These are phyloP conservation scores for Alviniconcha marisindica DNA, from an alignment of 1,140 invertebrate species.

Conservation along the genomic window DNA sequence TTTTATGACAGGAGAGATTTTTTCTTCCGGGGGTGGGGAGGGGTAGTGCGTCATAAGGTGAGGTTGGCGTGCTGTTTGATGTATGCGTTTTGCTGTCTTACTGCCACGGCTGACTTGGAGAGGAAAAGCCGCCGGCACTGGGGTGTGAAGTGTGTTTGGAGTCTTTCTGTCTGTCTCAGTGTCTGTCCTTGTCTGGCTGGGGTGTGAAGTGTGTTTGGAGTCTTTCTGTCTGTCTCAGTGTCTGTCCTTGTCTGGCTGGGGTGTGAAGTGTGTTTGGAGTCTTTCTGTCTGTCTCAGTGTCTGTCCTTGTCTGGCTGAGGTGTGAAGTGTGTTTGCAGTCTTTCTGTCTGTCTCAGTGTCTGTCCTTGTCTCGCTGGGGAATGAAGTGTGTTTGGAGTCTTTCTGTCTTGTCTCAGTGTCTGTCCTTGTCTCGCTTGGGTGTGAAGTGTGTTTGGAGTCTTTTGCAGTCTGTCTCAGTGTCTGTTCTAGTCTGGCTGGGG, in stretches of 20 bases:
- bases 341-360: too few relatives aligned
- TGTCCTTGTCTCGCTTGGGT: too few relatives aligned
- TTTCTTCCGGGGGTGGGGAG: not conserved
- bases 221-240: not conserved
- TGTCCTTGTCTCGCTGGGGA: too few relatives aligned
- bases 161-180: too few relatives aligned
- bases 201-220: not conserved
- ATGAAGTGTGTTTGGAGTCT: not conserved
- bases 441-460: too few relatives aligned
- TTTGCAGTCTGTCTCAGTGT: too few relatives aligned
- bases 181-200: not conserved
- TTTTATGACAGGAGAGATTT: not conserved
- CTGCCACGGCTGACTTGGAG: not conserved
- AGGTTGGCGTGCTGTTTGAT: constrained; percentile 20
- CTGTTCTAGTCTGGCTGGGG: too few relatives aligned
- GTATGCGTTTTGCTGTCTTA: constrained; percentile 23
- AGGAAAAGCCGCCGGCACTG: not conserved
- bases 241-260: not conserved
- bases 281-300: too few relatives aligned
- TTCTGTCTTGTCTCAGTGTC: too few relatives aligned
- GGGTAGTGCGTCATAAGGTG: not conserved
- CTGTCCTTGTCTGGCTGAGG: too few relatives aligned
- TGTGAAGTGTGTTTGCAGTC: not conserved
- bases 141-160: not conserved
- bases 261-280: not conserved